phyloP scores from a whole-genome alignment of 30 jellyfish, hydroid and myxozoan genomes.

The Mastigias papua region DNA sequence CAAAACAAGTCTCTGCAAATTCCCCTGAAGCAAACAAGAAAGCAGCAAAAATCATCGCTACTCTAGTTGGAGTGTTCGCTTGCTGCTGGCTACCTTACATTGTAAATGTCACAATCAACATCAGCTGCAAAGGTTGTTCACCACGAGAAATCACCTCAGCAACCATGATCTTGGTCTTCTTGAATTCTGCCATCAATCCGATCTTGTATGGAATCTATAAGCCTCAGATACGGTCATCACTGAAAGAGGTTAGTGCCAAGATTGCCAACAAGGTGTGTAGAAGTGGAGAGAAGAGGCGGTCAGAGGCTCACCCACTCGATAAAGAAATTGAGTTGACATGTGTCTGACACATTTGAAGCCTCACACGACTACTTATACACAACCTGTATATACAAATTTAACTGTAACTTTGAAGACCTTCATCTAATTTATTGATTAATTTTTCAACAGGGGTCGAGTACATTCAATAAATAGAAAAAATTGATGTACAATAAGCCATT shows the following conservation, averaged over 20 bases:
- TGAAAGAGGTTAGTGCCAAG: slow-evolving; percentile 34
- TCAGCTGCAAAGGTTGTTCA: slow-evolving; percentile 48
- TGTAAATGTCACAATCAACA: slow-evolving; percentile 23
- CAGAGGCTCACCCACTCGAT: slow-evolving; percentile 13
- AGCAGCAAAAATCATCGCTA: slow-evolving; percentile 66
- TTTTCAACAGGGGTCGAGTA: too few relatives aligned
- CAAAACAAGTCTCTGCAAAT: neutral
- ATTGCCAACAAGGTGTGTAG: neutral
- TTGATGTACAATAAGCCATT: too few relatives aligned
- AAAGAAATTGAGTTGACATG: slow-evolving; percentile 63
- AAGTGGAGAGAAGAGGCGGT: neutral
- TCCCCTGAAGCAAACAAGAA: slow-evolving; percentile 40
- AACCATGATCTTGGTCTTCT: slow-evolving; percentile 47
- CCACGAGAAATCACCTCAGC: slow-evolving; percentile 44
- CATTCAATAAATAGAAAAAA: too few relatives aligned
- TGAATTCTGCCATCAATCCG: slow-evolving; percentile 71
- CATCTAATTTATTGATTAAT: too few relatives aligned
- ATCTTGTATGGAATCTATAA: slow-evolving; percentile 70
- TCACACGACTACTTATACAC: too few relatives aligned
- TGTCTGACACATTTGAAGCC: slow-evolving; percentile 19
- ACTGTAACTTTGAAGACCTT: too few relatives aligned
- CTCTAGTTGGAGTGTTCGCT: slow-evolving; percentile 72
- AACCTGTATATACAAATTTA: too few relatives aligned
- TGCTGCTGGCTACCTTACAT: slow-evolving; percentile 77
- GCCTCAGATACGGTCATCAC: slow-evolving; percentile 44